Percentiles rank a stretch among this genome's conserved stretches.
phyloP scores from a whole-genome alignment of 2,113 vertebrate genomes.

The Parus major region DNA sequence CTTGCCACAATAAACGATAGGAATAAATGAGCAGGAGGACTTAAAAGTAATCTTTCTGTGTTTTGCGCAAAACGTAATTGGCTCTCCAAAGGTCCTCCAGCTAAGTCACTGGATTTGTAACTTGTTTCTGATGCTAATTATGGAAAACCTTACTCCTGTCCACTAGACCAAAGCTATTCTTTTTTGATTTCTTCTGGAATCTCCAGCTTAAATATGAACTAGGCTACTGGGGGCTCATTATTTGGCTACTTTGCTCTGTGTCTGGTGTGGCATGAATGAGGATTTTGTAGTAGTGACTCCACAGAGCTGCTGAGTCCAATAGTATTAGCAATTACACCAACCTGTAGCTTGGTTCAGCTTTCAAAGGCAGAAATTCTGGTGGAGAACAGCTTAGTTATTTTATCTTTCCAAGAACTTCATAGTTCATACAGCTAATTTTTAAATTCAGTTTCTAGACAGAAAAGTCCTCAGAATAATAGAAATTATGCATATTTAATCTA shows the following conservation, averaged over 20 bases:
- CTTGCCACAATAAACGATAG: neutral
- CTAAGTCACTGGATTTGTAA: slow-evolving; percentile 48
- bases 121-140: slow-evolving; percentile 20
- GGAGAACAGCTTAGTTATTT: neutral
- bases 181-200: neutral
- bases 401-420: neutral
- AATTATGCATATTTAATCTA: neutral
- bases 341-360: neutral
- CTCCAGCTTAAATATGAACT: neutral
- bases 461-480: neutral
- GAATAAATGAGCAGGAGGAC: neutral
- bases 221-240: neutral
- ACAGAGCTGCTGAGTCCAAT: neutral
- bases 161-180: neutral
- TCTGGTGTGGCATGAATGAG: neutral
- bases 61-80: neutral
- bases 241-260: neutral
- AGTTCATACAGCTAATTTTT: neutral
- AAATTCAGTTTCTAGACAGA: neutral
- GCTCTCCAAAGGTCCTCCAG: neutral
- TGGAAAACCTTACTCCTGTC: neutral
- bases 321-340: neutral
- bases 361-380: neutral
- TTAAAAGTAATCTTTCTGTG: neutral
- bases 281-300: neutral